These are phyloP conservation scores for Mesoligia furuncula DNA, from an alignment of 2,888 invertebrate species.

Conservation along the genomic window DNA sequence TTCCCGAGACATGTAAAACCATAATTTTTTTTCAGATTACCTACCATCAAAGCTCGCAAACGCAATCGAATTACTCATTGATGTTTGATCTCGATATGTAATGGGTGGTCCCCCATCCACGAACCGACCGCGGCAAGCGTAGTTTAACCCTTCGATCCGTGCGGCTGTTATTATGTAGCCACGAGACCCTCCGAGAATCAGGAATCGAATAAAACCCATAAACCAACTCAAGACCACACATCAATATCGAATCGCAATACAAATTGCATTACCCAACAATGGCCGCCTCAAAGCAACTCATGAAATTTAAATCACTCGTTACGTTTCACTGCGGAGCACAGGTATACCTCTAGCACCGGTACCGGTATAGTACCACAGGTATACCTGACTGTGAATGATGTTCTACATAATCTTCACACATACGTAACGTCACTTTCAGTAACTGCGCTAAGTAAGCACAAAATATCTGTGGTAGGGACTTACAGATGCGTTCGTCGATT, in stretches of 20 bases:
- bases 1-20: too few relatives aligned
- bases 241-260: conserved; percentile 15
- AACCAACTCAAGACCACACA: conserved; percentile 9
- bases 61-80: neutral
- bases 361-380: conserved; percentile 1
- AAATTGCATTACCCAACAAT: conserved; percentile 59
- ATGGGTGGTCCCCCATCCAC: neutral
- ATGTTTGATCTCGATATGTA: neutral
- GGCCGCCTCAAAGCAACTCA: conserved; percentile 72
- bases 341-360: conserved; percentile 10
- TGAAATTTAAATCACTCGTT: conserved; percentile 78
- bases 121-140: neutral
- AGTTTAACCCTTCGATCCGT: neutral
- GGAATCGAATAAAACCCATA: neutral
- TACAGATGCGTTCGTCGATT: neutral
- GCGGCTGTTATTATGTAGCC: neutral
- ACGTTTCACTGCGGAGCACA: conserved; percentile 69
- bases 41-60: neutral
- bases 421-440: conserved; percentile 14
- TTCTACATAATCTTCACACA: conserved; percentile 33
- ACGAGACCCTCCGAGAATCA: neutral
- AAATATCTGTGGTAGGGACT: neutral
- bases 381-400: conserved; percentile 27
- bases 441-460: neutral
- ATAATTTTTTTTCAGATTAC: neutral